Evolutionary conservation across 2,888 invertebrate genomes (phyloP), one percentile per base, ranked within the genome.

Genomic region (Galerucella pusilla): DNA sequence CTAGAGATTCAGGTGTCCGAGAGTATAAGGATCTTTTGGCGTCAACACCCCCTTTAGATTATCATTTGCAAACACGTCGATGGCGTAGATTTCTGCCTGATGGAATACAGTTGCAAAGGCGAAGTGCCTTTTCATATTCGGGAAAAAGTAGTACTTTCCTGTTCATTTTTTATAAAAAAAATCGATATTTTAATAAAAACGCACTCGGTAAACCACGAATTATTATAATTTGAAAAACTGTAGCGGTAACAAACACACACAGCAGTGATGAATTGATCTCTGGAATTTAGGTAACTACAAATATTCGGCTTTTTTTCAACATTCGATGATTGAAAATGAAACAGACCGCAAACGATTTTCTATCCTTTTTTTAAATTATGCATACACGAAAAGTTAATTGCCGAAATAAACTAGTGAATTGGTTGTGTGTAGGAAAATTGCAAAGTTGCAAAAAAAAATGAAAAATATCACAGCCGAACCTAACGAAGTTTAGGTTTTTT

Each of bases 351-450:
- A 52, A n/a, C 52, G 52, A n/a, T 52, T n/a, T 52, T n/a, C 52
- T 52, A 7, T 49, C n/a, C n/a, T n/a, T 52, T 52, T 52, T n/a
- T 7, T 42, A n/a, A 52, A 52, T 52, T 52, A 52, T 52, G n/a
- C 52, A 52, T 52, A 52, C 52, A 52, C 14, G 52, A 52, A 60
- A 60, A 60, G 60, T 28, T 60, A 60, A 60, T 60, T 60, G 60
- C 60, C 28, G 60, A 28, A 60, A 60, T 60, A 60, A 60, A 60
- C 60, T 60, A 25, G 60, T 60, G n/a, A 52, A 52, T 52, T 52
- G 52, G 52, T 52, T 52, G 52, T 52, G 52, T 52, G 52, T 14
- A 52, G 52, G n/a, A 52, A 52, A 52, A 52, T 52, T 52, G 14
- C n/a, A 14, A 52, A 14, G 52, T 52, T 14, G n/a, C 14, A 52